phyloP scores from a whole-genome alignment of 2,113 vertebrate species.

The Stictonetta naevosa region DNA sequence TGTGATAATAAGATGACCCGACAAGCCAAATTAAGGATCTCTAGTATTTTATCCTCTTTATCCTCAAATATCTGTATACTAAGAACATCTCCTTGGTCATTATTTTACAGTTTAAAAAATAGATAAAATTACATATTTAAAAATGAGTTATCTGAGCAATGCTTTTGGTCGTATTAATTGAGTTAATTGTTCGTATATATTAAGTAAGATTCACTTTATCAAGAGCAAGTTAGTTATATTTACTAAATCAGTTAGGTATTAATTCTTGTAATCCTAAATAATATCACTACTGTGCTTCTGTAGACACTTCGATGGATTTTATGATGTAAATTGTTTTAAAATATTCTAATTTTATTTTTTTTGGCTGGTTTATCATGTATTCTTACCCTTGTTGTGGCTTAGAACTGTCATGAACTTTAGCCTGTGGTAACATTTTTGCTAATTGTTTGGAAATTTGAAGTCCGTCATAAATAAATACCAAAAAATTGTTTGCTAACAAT shows the following conservation, averaged over 20 bases:
- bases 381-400: constrained; percentile 35
- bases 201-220: constrained; percentile 52
- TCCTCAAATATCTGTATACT: neutral
- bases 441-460: constrained; percentile 47
- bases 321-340: neutral
- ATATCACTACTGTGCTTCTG: constrained; percentile 55
- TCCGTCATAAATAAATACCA: constrained; percentile 6
- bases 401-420: constrained; percentile 26
- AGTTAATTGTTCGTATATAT: constrained; percentile 55
- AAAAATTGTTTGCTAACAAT: neutral
- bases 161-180: constrained; percentile 10
- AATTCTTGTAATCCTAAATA: constrained; percentile 59
- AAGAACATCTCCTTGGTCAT: constrained; percentile 22
- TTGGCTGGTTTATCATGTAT: constrained; percentile 32
- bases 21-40: neutral
- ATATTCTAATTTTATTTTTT: constrained; percentile 32
- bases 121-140: constrained; percentile 21
- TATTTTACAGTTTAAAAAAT: constrained; percentile 33
- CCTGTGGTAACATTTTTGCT: constrained; percentile 33
- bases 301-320: constrained; percentile 1
- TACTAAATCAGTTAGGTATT: constrained; percentile 57
- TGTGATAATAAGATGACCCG: neutral
- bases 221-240: constrained; percentile 70
- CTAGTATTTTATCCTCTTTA: neutral
- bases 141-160: constrained; percentile 57